phyloP scores from a whole-genome alignment of 2,888 invertebrate genomes.

The Chironomus tentans region DNA sequence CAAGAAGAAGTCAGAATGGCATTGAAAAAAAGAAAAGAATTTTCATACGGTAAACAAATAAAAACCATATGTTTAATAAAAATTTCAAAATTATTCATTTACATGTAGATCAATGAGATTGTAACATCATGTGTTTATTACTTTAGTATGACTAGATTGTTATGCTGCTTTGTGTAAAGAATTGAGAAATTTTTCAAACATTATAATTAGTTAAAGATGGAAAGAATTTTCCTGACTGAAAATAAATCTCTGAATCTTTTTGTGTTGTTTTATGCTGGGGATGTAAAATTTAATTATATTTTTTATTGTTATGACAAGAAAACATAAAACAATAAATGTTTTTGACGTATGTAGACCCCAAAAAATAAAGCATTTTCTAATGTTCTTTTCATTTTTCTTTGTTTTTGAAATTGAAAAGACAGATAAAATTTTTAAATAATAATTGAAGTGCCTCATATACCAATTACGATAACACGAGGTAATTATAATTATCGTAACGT shows the following conservation, averaged over 20 bases:
- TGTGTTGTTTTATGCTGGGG: background rate
- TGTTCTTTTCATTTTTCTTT: no score
- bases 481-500: no score
- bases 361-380: no score
- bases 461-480: no score
- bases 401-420: no score
- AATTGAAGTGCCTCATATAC: no score
- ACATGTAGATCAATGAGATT: background rate
- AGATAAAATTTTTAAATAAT: no score
- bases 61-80: constrained; percentile 13
- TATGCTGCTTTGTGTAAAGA: no score
- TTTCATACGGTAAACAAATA: background rate
- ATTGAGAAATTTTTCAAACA: background rate
- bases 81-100: constrained; percentile 13
- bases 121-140: background rate
- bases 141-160: background rate
- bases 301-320: no score
- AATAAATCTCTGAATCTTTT: background rate
- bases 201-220: background rate
- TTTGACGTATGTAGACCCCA: no score
- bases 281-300: no score
- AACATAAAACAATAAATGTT: no score
- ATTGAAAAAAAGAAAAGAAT: background rate
- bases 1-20: background rate
- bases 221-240: background rate